Evolutionary conservation across 2,888 invertebrate species (phyloP), one percentile per base, ranked within the genome.

Genomic region (Scaptomyza reducta): DNA sequence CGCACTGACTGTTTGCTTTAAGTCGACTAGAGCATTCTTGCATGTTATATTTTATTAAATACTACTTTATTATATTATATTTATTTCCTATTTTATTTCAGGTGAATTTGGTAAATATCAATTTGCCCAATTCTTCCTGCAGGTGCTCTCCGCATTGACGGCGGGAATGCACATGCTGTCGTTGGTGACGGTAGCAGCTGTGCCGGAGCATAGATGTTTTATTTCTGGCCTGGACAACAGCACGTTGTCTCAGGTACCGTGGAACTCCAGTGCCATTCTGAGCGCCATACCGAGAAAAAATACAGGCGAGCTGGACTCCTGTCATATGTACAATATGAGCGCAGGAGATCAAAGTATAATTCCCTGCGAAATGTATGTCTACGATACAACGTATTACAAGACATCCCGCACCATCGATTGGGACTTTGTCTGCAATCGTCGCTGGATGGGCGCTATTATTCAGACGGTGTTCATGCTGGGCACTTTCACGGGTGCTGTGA

Each of bases 101-200:
- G 96, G 96, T 54, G 96, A 96, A 90, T 97, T 96, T 91, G 96
- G 96, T 53, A 94, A 94, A 82, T 96, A 96, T 90, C 97, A 97
- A 92, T 94, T 93, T 75, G 94, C 94, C 91, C 97, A 97, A 91
- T 96, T 96, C 90, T 92, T 94, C 42, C 93, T 97, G 0, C 96
- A 96, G 90, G 94, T 96, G 55, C 90, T 97, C 44, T 94, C 96
- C 9, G 96, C 95, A 0, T 91, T 96, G 80, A 95, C 96, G 0
- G 96, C 96, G 2, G 97, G 96, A 11, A 56, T 91, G 69, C 96
- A 97, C 89, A 96, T 97, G 96, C 91, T 97, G 69, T 95, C 96
- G 0, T 90, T 97, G 59, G 94, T 96, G 10, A 96, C 96, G 1
- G 96, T 97, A 0, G 96, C 96, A 1, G 96, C 96, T 13, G 95